Evolutionary conservation across 2,888 invertebrate species (phyloP), one percentile per base, ranked within the genome.

Genomic region (Troilus luridus): DNA sequence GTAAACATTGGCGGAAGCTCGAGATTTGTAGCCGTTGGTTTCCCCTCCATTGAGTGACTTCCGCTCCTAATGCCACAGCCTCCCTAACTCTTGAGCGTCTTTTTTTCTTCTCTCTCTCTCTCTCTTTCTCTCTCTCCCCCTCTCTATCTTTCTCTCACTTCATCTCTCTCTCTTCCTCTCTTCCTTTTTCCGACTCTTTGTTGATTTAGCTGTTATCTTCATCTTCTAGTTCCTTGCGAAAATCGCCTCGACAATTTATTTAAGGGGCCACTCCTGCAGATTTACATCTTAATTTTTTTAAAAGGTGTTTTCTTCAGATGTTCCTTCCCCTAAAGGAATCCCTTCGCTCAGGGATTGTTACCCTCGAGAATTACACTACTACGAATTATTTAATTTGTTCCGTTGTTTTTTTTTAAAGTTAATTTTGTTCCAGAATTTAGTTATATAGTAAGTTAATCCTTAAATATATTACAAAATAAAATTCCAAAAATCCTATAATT

Each of bases 71-170:
- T 88, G 41, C 62, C 88, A 41, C 88, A 56, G 60, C 88, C 62
- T 64, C 72, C 67, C 41, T 64, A 62, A 41, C 64, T 64, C 62
- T 41, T 7, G 10, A 19, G 19, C 19, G 72, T 58, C 58, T 72
- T 56, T 21, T 64, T 90, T 92, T 64, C 92, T 91, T 88, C 91
- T 92, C 92, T 90, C 91, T 92, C 24, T 67, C 54, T 89, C 19
- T 62, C 54, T 89, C 11, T 41, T 6, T 89, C 67, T 60, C n/a
- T 67, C 19, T 60, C 60, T 41, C 19, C 5, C n/a, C 56, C 41
- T 19, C 90, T 92, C 62, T 92, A 91, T 88, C 91, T 92, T 92
- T 92, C 90, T 91, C 92, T 92, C 92, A 92, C 54, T 58, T 72
- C 72, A 41, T 41, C 72, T 89, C 58, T 72, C n/a, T 67, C 41